Evolutionary conservation across 1,140 invertebrate genomes (phyloP).

Genomic region (Polypedilum pembai): DNA sequence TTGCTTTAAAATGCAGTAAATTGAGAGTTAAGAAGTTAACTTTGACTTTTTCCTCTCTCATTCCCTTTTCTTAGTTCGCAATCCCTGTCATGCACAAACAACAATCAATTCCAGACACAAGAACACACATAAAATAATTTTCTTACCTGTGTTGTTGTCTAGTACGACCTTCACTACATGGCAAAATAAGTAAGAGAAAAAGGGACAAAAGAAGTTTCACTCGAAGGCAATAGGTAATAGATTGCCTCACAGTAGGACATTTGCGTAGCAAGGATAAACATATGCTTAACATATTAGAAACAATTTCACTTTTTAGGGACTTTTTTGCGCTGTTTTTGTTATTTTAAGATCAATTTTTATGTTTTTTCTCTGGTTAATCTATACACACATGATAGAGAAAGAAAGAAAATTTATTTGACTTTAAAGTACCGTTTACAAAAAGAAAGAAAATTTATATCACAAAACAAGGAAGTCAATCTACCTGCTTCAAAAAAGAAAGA

Average conservation of each 20-base stretch:
- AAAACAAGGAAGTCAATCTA: conserved; percentile 13
- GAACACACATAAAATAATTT: neutral
- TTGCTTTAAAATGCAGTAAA: neutral
- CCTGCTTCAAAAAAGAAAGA: neutral
- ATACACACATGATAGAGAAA: neutral
- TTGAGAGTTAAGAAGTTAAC: neutral
- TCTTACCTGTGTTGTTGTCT: neutral
- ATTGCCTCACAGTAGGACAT: conserved; percentile 9
- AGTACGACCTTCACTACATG: conserved; percentile 4
- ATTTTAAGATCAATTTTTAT: conserved; percentile 7
- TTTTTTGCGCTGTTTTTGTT: neutral
- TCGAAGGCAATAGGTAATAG: neutral
- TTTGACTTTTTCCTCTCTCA: too few relatives aligned
- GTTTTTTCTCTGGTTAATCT: neutral
- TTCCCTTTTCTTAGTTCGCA: too few relatives aligned
- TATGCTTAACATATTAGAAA: conserved; percentile 19
- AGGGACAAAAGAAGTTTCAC: neutral
- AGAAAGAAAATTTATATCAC: neutral
- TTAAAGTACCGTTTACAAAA: conserved; percentile 12
- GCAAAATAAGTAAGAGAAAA: neutral
- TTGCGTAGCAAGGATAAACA: conserved; percentile 16
- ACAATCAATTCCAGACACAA: too few relatives aligned
- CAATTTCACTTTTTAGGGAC: conserved; percentile 6
- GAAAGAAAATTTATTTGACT: conserved; percentile 5
- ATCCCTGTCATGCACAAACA: too few relatives aligned